Evolutionary conservation across 2,113 vertebrate species (phyloP).

Genomic region (Otolemur garnettii): DNA sequence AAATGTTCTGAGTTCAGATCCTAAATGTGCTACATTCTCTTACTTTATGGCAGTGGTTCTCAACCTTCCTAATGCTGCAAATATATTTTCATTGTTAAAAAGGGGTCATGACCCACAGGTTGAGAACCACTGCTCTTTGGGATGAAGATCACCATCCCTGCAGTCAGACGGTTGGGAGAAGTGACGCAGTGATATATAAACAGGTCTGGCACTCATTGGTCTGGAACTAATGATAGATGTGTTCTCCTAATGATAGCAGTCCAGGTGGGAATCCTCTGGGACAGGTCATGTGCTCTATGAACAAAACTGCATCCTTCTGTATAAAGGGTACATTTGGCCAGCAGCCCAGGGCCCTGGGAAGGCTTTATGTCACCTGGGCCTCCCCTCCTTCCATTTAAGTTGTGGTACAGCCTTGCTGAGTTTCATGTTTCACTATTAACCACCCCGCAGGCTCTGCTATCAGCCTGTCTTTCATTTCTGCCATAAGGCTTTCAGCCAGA

Average conservation of each 20-base stretch:
- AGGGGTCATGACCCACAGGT: too few relatives aligned
- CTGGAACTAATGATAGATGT: neutral
- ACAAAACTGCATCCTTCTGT: neutral
- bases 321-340: neutral
- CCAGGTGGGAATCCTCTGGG: neutral
- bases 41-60: neutral
- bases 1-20: neutral
- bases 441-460: constrained; percentile 53
- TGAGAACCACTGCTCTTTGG: neutral
- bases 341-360: neutral
- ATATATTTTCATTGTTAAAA: too few relatives aligned
- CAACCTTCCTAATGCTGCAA: too few relatives aligned
- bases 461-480: constrained; percentile 71
- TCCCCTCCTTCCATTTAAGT: neutral
- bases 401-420: neutral
- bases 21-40: neutral
- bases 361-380: neutral
- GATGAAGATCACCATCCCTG: neutral
- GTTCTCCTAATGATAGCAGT: neutral
- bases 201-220: neutral
- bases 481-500: constrained; percentile 54
- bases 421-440: neutral
- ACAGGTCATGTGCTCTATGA: neutral
- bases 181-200: neutral
- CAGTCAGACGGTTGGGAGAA: neutral